phyloP scores from a whole-genome alignment of 2,888 invertebrate genomes.

The Phengaris alcon region DNA sequence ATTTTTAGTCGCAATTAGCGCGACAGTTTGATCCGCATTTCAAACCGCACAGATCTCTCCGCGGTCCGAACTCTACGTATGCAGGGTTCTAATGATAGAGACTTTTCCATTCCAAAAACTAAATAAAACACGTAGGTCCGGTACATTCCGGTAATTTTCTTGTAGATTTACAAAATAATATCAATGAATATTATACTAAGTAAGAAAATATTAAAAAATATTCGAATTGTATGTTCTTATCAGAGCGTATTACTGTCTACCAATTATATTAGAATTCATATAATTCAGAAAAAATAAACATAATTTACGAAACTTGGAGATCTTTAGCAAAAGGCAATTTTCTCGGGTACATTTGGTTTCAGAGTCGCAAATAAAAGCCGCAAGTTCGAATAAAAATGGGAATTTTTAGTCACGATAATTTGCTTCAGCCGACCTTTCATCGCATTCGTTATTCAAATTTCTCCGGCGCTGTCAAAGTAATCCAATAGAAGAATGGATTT shows the following conservation, averaged over 20 bases:
- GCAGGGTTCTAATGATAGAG: no score
- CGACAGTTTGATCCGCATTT: no score
- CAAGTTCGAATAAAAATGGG: neutral
- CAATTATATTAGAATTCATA: neutral
- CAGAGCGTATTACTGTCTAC: neutral
- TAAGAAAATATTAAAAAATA: no score
- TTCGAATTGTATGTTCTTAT: no score
- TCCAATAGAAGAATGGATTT: constrained; percentile 17
- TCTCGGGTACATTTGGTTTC: neutral
- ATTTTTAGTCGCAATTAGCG: no score
- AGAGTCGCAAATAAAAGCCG: neutral
- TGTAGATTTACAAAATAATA: no score
- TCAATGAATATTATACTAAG: no score
- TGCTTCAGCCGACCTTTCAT: constrained; percentile 14
- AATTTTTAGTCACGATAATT: constrained; percentile 14
- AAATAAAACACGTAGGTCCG: no score
- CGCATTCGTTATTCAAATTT: constrained; percentile 24
- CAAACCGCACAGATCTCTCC: no score
- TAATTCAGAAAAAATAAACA: neutral
- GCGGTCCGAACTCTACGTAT: no score
- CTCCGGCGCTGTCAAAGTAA: constrained; percentile 21
- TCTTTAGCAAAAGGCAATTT: constrained; percentile 1
- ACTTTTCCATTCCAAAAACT: no score
- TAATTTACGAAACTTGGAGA: neutral
- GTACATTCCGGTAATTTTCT: no score